These are phyloP conservation scores for Leptinotarsa defecta DNA, from an alignment of 1,140 invertebrate genomes.

Conservation along the genomic window DNA sequence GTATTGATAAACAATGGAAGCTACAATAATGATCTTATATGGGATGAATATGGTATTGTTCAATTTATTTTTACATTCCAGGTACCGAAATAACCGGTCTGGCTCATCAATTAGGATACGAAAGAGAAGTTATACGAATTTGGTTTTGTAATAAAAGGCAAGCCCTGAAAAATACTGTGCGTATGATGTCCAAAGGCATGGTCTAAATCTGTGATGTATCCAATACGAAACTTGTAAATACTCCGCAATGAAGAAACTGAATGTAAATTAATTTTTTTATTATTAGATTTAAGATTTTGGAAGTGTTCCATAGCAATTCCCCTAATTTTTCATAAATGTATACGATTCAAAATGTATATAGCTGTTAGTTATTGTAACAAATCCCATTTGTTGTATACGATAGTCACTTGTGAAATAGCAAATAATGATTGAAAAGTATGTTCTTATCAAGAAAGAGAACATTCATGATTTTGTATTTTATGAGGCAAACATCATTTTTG, in stretches of 20 bases:
- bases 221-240: constrained; percentile 28
- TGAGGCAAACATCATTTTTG: not conserved
- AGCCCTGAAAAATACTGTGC: constrained; percentile 92
- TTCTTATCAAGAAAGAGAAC: not conserved
- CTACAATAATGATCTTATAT: too few species aligned
- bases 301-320: not conserved
- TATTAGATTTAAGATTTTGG: not conserved
- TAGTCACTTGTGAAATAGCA: not conserved
- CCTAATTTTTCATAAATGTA: not conserved
- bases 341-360: constrained; percentile 10
- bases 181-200: constrained; percentile 87
- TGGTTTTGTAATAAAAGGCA: constrained; percentile 99
- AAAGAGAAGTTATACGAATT: constrained; percentile 96
- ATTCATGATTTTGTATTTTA: constrained; percentile 17
- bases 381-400: constrained; percentile 17
- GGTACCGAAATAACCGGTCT: constrained; percentile 95
- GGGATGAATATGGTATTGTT: not conserved
- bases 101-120: constrained; percentile 93
- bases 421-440: not conserved
- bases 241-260: not conserved
- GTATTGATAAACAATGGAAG: too few species aligned
- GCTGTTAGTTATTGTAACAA: constrained; percentile 5
- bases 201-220: constrained; percentile 45
- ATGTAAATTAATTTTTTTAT: constrained; percentile 11
- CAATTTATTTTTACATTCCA: constrained; percentile 57